Evolutionary conservation across 1,140 invertebrate species (phyloP).

Genomic region (Saccostrea echinata): DNA sequence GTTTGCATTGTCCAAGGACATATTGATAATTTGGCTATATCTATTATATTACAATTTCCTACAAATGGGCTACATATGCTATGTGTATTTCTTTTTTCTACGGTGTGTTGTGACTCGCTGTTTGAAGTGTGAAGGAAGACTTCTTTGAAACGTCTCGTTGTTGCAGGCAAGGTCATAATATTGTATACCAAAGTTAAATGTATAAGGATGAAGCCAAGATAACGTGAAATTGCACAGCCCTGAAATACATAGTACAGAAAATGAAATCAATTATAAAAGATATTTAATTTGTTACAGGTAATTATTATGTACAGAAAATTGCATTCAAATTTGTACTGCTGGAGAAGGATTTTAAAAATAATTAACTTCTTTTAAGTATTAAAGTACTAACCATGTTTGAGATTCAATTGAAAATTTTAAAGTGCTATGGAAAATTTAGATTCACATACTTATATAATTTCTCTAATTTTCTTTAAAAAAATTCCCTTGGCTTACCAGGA

Average conservation of each 20-base stretch:
- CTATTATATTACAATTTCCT: background rate
- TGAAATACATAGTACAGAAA: background rate
- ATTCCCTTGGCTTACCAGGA: conserved; percentile 1
- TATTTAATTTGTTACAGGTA: no score
- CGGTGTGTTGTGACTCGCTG: background rate
- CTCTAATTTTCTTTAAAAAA: background rate
- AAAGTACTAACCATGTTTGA: conserved; percentile 1
- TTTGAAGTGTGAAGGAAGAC: background rate
- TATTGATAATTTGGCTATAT: background rate
- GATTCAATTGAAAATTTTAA: background rate
- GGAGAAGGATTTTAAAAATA: no score
- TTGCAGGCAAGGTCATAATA: background rate
- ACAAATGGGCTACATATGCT: background rate
- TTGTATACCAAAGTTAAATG: background rate
- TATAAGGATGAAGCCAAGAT: background rate
- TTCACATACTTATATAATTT: background rate
- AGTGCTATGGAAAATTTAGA: background rate
- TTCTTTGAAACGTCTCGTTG: background rate
- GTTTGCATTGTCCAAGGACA: conserved; percentile 1
- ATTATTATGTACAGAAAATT: no score
- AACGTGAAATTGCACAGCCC: background rate
- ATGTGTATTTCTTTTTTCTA: background rate
- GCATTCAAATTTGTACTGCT: no score
- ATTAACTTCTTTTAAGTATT: no score
- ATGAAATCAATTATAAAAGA: background rate